Conservation (phyloP, 2,113 vertebrate species). For the Rhabdomys dilectus region DNA sequence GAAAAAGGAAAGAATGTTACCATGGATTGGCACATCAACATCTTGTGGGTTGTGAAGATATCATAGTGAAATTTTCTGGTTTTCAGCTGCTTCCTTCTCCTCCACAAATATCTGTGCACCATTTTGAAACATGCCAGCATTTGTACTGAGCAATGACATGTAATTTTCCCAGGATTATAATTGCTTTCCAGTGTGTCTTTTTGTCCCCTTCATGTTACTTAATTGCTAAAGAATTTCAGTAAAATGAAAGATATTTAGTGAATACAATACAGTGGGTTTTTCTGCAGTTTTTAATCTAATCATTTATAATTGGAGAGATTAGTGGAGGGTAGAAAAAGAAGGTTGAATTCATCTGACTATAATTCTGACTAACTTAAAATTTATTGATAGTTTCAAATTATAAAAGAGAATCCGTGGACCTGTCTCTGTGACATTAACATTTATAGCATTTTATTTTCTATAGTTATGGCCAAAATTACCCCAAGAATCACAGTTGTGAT, state of each 20-base stretch:
- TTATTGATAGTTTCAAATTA: constrained; percentile 85
- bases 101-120: constrained; percentile 83
- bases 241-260: constrained; percentile 79
- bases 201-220: constrained; percentile 60
- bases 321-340: constrained; percentile 75
- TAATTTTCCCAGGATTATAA: constrained; percentile 82
- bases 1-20: constrained; percentile 60
- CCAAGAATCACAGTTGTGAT: constrained; percentile 80
- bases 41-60: constrained; percentile 81
- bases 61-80: constrained; percentile 83
- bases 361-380: constrained; percentile 76
- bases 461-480: constrained; percentile 68
- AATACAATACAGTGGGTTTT: constrained; percentile 65
- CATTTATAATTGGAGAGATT: constrained; percentile 76
- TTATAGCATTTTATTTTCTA: constrained; percentile 82
- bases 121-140: constrained; percentile 82
- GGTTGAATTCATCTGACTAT: constrained; percentile 74
- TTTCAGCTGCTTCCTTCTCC: constrained; percentile 79
- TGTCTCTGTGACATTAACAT: constrained; percentile 82
- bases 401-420: constrained; percentile 70
- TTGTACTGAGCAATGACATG: constrained; percentile 78
- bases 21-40: constrained; percentile 83
- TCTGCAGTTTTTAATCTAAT: constrained; percentile 81
- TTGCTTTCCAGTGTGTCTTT: constrained; percentile 83
- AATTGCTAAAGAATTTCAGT: constrained; percentile 80